Evolutionary conservation across 2,113 vertebrate genomes (phyloP).

Genomic region (Chunga burmeisteri): DNA sequence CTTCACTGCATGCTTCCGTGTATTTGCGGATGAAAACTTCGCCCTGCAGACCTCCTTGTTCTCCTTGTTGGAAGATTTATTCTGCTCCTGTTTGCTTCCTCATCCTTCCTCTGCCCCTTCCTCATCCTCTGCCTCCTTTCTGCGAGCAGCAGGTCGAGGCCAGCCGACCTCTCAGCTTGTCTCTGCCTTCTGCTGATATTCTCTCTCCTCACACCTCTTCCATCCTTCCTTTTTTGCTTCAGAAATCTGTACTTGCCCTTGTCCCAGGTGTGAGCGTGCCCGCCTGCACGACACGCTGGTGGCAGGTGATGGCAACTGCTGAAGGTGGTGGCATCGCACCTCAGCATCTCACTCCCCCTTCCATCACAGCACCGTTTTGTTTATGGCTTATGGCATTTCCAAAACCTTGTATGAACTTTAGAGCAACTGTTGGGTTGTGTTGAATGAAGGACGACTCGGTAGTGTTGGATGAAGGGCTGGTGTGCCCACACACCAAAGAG

Average conservation of each 20-base stretch:
- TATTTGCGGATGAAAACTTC: slow-evolving; percentile 14
- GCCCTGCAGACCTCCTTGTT: not conserved
- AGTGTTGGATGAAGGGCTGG: not conserved
- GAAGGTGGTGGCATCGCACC: not conserved
- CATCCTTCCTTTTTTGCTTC: not conserved
- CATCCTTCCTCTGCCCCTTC: not conserved
- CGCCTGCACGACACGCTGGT: not conserved
- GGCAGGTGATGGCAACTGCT: not conserved
- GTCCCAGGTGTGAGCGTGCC: not conserved
- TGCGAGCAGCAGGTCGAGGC: rapidly evolving
- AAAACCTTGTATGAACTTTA: not conserved
- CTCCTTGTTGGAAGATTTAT: not conserved
- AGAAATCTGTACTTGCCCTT: not conserved
- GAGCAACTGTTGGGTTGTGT: not conserved
- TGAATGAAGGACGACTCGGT: not conserved
- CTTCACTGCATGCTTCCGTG: not conserved
- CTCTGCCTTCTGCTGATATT: not conserved
- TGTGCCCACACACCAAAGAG: not conserved
- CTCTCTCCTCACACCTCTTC: not conserved
- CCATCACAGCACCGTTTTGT: not conserved
- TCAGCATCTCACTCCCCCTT: not conserved
- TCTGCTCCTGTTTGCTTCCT: not conserved
- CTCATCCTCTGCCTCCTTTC: not conserved
- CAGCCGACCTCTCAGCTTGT: not conserved
- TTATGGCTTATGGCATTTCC: not conserved